Percentiles rank a stretch among this genome's conserved stretches.
Evolutionary conservation across 2,888 invertebrate species (phyloP).

Genomic region (Cephus pulcher): DNA sequence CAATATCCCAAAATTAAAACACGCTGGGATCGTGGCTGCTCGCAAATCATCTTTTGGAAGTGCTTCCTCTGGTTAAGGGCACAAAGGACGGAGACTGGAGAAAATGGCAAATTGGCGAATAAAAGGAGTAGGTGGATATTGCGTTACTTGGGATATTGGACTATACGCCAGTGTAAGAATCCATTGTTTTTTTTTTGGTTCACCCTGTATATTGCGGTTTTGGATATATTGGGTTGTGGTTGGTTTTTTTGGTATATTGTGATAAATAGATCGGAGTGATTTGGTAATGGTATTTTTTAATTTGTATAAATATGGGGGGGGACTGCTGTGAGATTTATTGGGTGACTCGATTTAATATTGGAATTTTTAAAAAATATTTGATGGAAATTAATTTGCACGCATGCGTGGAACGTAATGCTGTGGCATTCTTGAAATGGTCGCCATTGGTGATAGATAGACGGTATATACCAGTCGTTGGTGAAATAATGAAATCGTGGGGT

Average conservation of each 20-base stretch:
- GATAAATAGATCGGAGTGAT: neutral
- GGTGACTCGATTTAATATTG: neutral
- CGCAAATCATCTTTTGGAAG: constrained; percentile 48
- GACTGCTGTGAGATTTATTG: neutral
- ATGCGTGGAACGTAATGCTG: neutral
- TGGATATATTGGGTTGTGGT: neutral
- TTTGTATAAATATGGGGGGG: neutral
- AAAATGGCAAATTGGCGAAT: neutral
- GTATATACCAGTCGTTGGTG: constrained; percentile 45
- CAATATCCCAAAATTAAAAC: constrained; percentile 57
- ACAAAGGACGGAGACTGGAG: constrained; percentile 17
- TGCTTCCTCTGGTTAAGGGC: constrained; percentile 34
- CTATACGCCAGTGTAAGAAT: constrained; percentile 13
- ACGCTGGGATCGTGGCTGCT: constrained; percentile 32
- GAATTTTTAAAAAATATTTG: neutral
- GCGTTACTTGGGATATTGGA: constrained; percentile 12
- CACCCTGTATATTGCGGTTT: neutral
- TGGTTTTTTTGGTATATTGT: neutral
- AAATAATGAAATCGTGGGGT: constrained; percentile 62
- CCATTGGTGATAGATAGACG: constrained; percentile 42
- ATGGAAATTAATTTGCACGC: neutral
- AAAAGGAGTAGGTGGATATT: neutral
- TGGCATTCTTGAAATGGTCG: neutral
- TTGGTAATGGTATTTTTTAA: neutral
- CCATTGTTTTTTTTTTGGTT: constrained; percentile 4